These are phyloP conservation scores for Xerus inauris DNA, from an alignment of 2,113 vertebrate species.

Conservation along the genomic window DNA sequence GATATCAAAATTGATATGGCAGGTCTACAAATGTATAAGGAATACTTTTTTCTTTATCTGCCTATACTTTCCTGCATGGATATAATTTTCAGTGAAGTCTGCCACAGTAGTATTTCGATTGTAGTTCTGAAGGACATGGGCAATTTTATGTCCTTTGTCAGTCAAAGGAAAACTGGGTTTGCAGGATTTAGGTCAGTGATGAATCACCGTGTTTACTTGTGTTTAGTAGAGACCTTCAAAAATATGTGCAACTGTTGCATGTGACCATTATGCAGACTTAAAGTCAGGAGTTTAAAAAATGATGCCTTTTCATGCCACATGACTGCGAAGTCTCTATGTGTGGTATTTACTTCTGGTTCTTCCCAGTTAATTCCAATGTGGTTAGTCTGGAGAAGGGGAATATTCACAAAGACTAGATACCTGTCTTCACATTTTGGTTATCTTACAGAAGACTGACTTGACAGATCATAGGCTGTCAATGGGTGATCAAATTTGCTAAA, in stretches of 20 bases:
- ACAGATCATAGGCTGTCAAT: neutral
- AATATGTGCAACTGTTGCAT: neutral
- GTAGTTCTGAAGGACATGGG: neutral
- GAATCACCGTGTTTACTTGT: neutral
- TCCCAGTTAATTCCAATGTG: neutral
- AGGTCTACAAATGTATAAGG: neutral
- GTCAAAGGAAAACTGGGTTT: neutral
- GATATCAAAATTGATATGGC: neutral
- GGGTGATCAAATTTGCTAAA: neutral
- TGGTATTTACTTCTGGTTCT: neutral
- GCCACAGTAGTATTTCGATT: neutral
- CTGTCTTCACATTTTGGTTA: neutral
- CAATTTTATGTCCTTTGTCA: neutral
- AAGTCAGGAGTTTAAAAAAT: neutral
- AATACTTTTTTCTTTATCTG: neutral
- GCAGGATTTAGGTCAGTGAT: neutral
- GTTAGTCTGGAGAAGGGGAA: neutral
- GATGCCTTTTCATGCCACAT: neutral
- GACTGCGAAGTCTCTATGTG: neutral
- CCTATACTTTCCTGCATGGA: too few relatives aligned
- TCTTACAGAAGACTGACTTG: neutral
- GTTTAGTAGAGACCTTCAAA: neutral
- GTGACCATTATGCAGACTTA: neutral
- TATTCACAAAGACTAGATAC: neutral
- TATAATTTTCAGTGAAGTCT: neutral